phyloP scores from a whole-genome alignment of 2,113 vertebrate species.

The Carassius auratus region DNA sequence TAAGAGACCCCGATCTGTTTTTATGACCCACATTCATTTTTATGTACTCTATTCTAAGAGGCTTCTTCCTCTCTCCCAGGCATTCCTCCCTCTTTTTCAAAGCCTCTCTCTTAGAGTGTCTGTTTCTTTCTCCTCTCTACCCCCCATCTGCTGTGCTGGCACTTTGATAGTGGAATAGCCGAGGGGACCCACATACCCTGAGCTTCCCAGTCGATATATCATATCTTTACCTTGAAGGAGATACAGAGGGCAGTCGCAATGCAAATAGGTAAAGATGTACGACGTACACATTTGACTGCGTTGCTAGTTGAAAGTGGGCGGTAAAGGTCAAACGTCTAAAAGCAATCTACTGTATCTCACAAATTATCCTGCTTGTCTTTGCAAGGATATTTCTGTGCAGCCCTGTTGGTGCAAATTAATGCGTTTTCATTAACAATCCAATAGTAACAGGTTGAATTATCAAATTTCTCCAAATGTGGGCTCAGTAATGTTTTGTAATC shows the following conservation, averaged over 20 bases:
- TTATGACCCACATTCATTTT: slow-evolving; percentile 41
- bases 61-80: slow-evolving; percentile 40
- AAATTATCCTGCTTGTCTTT: slow-evolving; percentile 16
- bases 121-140: slow-evolving; percentile 42
- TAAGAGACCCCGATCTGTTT: slow-evolving; percentile 60
- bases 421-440: neutral
- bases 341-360: slow-evolving; percentile 1
- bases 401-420: slow-evolving; percentile 16
- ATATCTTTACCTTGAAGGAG: slow-evolving; percentile 73
- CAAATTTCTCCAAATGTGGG: neutral
- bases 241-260: slow-evolving; percentile 71
- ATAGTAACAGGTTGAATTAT: neutral
- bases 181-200: slow-evolving; percentile 62
- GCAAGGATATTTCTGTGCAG: neutral
- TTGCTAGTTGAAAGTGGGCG: slow-evolving; percentile 54
- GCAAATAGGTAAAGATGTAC: slow-evolving; percentile 70
- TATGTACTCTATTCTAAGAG: slow-evolving; percentile 33
- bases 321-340: slow-evolving; percentile 32
- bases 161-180: slow-evolving; percentile 69
- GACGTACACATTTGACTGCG: slow-evolving; percentile 59
- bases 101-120: slow-evolving; percentile 21
- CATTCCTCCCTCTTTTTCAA: slow-evolving; percentile 30
- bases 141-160: slow-evolving; percentile 72
- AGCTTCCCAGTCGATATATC: slow-evolving; percentile 77
- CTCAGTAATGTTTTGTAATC: neutral